Percentiles rank a stretch among this genome's conserved stretches.
phyloP scores from a whole-genome alignment of 1,140 invertebrate species.

The Plectrocnemia conspersa region DNA sequence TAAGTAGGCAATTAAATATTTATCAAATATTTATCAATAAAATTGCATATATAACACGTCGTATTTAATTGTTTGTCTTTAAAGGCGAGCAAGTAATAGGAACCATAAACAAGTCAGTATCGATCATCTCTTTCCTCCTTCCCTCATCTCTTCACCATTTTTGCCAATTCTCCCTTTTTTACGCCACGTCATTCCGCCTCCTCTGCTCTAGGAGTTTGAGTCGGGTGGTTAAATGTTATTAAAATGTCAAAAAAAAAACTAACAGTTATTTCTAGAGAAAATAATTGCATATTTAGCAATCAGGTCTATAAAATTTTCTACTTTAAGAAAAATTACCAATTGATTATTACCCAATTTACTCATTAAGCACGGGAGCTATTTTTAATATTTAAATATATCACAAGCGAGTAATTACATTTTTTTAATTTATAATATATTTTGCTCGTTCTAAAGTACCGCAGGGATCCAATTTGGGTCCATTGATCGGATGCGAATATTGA shows the following conservation, averaged over 20 bases:
- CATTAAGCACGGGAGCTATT: too few relatives aligned
- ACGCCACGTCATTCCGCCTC: constrained; percentile 11
- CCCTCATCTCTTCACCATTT: constrained; percentile 24
- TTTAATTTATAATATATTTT: too few relatives aligned
- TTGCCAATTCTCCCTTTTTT: constrained; percentile 18
- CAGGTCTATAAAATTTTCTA: neutral
- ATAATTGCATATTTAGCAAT: neutral
- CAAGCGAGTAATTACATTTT: too few relatives aligned
- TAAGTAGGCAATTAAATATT: too few relatives aligned
- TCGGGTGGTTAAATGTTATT: neutral
- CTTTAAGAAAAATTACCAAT: too few relatives aligned
- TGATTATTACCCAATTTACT: too few relatives aligned
- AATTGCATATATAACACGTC: constrained; percentile 1
- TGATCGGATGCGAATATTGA: too few relatives aligned
- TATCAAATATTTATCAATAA: too few relatives aligned
- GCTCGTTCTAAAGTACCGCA: too few relatives aligned
- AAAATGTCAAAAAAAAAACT: neutral
- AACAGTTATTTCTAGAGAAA: neutral
- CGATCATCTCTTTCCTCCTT: constrained; percentile 32
- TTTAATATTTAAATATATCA: too few relatives aligned
- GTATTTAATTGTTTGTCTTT: constrained; percentile 25
- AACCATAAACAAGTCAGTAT: constrained; percentile 36
- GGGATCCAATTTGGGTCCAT: too few relatives aligned
- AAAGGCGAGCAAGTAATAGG: constrained; percentile 18
- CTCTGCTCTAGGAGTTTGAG: neutral